phyloP scores from a whole-genome alignment of 2,113 vertebrate genomes.

The Sinocyclocheilus rhinocerous region DNA sequence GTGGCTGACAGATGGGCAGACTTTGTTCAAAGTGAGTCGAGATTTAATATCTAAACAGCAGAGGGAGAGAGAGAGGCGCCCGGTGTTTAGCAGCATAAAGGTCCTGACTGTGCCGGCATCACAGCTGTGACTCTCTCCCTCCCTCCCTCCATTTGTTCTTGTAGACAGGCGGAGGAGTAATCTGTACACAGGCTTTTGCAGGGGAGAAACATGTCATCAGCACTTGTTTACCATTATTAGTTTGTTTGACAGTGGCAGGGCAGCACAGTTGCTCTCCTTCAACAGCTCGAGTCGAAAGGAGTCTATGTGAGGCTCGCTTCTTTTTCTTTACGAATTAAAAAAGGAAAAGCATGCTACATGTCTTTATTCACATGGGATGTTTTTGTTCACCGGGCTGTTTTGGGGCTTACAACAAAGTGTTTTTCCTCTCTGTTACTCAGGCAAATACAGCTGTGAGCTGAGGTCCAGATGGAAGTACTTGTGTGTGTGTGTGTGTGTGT shows the following conservation, averaged over 20 bases:
- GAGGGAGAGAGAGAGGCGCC: slow-evolving; percentile 58
- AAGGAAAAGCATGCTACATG: not conserved
- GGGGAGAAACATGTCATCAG: slow-evolving; percentile 61
- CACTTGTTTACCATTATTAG: slow-evolving; percentile 65
- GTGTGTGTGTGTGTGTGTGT: slow-evolving; percentile 23
- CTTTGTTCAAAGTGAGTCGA: slow-evolving; percentile 67
- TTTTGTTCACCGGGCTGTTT: slow-evolving; percentile 2
- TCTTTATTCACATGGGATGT: slow-evolving; percentile 1
- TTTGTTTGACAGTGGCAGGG: slow-evolving; percentile 52
- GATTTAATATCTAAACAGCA: slow-evolving; percentile 71
- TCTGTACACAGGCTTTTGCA: slow-evolving; percentile 58
- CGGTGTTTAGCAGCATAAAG: slow-evolving; percentile 61
- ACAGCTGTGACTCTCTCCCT: slow-evolving; percentile 66
- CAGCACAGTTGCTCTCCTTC: slow-evolving; percentile 57
- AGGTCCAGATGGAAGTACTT: slow-evolving; percentile 58
- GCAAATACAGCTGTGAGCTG: slow-evolving; percentile 55
- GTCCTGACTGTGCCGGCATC: slow-evolving; percentile 64
- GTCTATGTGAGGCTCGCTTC: not conserved
- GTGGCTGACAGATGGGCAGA: slow-evolving; percentile 66
- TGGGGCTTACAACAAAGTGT: slow-evolving; percentile 32
- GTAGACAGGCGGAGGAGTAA: slow-evolving; percentile 53
- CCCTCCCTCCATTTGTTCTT: slow-evolving; percentile 48
- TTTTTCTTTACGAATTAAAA: not conserved
- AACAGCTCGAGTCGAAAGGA: too few relatives aligned
- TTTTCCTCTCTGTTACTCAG: slow-evolving; percentile 48